Base-by-base conservation (phyloP, 2,888 invertebrate genomes). In the Tetropium fuscum region DNA sequence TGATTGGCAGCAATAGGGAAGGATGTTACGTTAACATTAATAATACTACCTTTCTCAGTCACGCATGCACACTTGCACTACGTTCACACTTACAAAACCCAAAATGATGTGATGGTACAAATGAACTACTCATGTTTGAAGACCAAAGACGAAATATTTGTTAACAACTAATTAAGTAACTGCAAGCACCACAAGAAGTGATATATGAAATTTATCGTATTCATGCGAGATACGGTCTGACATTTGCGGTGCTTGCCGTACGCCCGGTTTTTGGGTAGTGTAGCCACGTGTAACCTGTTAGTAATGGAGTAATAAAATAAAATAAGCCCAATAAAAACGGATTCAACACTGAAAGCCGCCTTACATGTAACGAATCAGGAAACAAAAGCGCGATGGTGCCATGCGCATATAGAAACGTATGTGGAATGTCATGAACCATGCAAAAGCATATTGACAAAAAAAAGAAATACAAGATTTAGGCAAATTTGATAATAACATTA, bases 261-360 rank as follows among this genome's bases (percentile, higher is more conserved):
- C 2, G 30, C 8, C 11, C 6, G 27, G 6, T 16, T 25, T 51
- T 51, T 40, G 38, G 38, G 40, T 34, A 40, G 25, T 22, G 22
- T 25, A 22, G 8, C n/a, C 16, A 18, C 13, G 40, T n/a, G 19
- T 48, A 54, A 53, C 27, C 51, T 58, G 60, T 63, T 64, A 65
- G 63, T 63, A 49, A 53, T 30, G 54, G 34, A 40, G 30, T 25
- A 27, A 51, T 6, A 58, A 47, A 22, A 49, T 30, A 57, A 58
- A 58, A 48, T 53, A 68, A 69, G 67, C 69, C 62, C 72, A 72
- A 74, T 74, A 73, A 74, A 74, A 74, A 74, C 74, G 74, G 74
- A 73, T 74, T 66, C 20, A 59, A 69, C 68, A 69, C 61, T 58
- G 40, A 69, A 72, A 71, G 72, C 71, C 68, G 68, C 61, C 44